Evolutionary conservation across 2,113 vertebrate species (phyloP).

Genomic region (western clawed frog (Xenopus tropicalis)): DNA sequence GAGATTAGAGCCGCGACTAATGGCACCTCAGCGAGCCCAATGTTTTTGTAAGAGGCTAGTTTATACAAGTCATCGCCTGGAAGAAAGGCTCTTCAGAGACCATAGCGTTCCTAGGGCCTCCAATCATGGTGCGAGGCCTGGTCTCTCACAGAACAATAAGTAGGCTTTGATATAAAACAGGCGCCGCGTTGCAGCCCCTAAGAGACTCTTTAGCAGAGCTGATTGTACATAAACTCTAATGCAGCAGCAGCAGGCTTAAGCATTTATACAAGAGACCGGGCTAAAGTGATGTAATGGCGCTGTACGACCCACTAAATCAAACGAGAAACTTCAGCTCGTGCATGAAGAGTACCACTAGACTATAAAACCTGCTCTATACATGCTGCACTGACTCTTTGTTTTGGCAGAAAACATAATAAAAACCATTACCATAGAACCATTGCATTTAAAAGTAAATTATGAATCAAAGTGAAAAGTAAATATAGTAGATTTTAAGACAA

Average conservation of each 20-base stretch:
- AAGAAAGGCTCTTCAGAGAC: constrained; percentile 15
- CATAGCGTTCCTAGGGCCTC: not conserved
- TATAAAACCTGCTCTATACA: no score
- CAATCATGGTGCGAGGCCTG: constrained; percentile 10
- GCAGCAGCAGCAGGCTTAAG: not conserved
- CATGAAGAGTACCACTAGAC: no score
- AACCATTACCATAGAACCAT: no score
- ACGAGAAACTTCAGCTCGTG: no score
- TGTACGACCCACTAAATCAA: no score
- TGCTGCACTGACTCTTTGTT: no score
- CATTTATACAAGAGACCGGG: not conserved
- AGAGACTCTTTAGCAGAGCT: not conserved
- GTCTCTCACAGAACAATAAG: constrained; percentile 13
- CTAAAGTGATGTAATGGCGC: no score
- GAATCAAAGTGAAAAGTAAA: no score
- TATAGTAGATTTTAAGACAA: no score
- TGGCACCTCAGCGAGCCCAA: not conserved
- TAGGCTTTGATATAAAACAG: constrained; percentile 16
- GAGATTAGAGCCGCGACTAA: not conserved
- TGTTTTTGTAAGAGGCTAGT: constrained; percentile 14
- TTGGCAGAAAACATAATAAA: no score
- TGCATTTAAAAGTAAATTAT: no score
- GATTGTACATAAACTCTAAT: not conserved
- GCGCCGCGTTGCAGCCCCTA: not conserved
- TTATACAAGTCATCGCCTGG: not conserved